Evolutionary conservation across 2,797 vertebrate genomes (phyloP).

Genomic region (Leptatherina wallacei): DNA sequence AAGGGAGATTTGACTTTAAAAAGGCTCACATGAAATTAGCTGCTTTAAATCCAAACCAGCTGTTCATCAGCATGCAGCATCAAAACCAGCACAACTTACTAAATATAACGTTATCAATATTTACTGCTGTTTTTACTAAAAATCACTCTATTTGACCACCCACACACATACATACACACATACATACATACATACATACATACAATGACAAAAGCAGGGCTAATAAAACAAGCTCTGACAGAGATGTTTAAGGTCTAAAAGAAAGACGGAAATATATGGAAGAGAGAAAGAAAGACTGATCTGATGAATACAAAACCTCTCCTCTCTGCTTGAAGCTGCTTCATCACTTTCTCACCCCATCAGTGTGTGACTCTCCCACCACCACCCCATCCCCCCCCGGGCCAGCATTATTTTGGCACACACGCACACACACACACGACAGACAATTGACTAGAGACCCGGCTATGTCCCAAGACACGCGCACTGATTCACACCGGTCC

Average conservation of each 20-base stretch:
- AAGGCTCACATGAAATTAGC: background rate
- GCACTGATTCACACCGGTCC: background rate
- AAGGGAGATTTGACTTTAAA: constrained; percentile 9
- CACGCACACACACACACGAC: constrained; percentile 16
- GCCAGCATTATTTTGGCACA: constrained; percentile 3
- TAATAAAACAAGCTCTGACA: too few species aligned
- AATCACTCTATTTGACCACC: too few species aligned
- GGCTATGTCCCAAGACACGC: constrained; percentile 29
- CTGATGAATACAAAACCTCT: background rate
- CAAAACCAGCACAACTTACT: background rate
- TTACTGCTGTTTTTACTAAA: background rate
- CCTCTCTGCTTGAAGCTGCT: background rate
- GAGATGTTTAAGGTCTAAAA: too few species aligned
- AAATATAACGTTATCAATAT: background rate
- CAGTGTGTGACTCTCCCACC: constrained; percentile 41
- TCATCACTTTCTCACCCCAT: constrained; percentile 48
- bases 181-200: too few species aligned
- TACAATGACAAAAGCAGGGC: too few species aligned
- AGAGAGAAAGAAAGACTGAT: background rate
- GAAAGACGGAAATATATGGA: background rate
- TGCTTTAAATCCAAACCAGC: constrained; percentile 10
- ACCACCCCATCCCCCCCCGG: constrained; percentile 24
- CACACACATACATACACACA: background rate
- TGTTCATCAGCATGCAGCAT: background rate
- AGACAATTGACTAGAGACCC: constrained; percentile 44